Evolutionary conservation across 2,797 vertebrate species (phyloP).

Genomic region (Lindbergichthys nudifrons): DNA sequence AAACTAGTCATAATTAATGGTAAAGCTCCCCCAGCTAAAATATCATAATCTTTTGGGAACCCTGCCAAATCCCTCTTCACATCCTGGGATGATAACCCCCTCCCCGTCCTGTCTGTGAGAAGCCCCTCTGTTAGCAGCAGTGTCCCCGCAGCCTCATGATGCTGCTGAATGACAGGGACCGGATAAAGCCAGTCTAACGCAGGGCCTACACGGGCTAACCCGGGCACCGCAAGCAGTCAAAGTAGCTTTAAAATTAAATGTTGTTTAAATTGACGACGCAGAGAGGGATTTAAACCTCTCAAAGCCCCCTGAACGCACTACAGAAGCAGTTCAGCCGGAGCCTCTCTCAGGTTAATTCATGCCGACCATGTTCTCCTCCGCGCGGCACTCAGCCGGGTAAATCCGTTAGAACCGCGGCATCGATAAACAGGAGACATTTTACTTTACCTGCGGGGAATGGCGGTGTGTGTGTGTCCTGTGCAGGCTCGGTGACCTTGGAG

Average conservation of each 20-base stretch:
- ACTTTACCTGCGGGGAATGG: conserved; percentile 58
- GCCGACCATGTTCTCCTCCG: conserved; percentile 22
- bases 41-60: neutral
- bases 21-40: conserved; percentile 50
- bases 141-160: conserved; percentile 57
- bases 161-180: conserved; percentile 64
- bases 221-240: neutral
- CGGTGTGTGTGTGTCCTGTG: conserved; percentile 9
- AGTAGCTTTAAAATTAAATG: neutral
- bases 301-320: conserved; percentile 54
- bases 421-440: neutral
- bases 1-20: conserved; percentile 33
- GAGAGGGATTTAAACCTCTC: neutral
- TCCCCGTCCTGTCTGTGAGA: neutral
- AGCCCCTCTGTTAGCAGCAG: neutral
- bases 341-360: no score
- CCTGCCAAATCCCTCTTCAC: conserved; percentile 25
- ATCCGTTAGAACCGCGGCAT: conserved; percentile 14
- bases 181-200: conserved; percentile 66
- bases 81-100: conserved; percentile 39
- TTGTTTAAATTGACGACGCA: neutral
- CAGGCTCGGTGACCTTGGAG: conserved; percentile 70
- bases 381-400: neutral
- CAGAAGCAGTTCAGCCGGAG: neutral
- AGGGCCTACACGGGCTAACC: conserved; percentile 36